phyloP scores from a whole-genome alignment of 2,113 vertebrate genomes.

The Lophius piscatorius region DNA sequence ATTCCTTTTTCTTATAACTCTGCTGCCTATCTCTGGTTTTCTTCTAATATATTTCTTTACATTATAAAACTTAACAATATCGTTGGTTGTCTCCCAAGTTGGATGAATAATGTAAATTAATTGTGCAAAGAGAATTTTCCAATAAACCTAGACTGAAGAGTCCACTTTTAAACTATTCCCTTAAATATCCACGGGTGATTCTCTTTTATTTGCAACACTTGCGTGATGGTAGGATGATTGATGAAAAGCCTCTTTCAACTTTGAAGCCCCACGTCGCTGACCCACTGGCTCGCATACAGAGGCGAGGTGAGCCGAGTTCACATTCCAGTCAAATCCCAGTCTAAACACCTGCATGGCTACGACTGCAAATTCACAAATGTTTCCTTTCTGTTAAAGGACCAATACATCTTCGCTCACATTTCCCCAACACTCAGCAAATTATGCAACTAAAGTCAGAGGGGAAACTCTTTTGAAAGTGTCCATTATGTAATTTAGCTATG shows the following conservation, averaged over 20 bases:
- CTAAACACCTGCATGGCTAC: slow-evolving; percentile 73
- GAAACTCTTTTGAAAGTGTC: background rate
- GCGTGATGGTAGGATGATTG: slow-evolving; percentile 30
- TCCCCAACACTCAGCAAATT: background rate
- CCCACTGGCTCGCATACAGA: slow-evolving; percentile 8
- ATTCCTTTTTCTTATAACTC: no score
- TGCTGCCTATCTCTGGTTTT: no score
- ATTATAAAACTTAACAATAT: no score
- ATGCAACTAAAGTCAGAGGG: background rate
- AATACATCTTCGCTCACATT: slow-evolving; percentile 6
- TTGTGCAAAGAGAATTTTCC: no score
- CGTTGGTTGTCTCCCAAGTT: no score
- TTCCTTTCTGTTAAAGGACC: slow-evolving; percentile 52
- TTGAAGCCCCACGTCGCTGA: slow-evolving; percentile 37
- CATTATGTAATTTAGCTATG: background rate
- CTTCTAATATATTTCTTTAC: no score
- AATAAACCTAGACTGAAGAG: no score
- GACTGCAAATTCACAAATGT: slow-evolving; percentile 28
- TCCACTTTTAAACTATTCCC: no score
- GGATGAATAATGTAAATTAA: no score
- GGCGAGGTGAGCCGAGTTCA: slow-evolving; percentile 40
- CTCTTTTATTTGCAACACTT: slow-evolving; percentile 1
- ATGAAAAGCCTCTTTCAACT: slow-evolving; percentile 52
- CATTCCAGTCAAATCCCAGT: slow-evolving; percentile 71
- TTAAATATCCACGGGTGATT: slow-evolving; percentile 47